Evolutionary conservation across 2,888 invertebrate species (phyloP).

Genomic region (Beris morrisii): DNA sequence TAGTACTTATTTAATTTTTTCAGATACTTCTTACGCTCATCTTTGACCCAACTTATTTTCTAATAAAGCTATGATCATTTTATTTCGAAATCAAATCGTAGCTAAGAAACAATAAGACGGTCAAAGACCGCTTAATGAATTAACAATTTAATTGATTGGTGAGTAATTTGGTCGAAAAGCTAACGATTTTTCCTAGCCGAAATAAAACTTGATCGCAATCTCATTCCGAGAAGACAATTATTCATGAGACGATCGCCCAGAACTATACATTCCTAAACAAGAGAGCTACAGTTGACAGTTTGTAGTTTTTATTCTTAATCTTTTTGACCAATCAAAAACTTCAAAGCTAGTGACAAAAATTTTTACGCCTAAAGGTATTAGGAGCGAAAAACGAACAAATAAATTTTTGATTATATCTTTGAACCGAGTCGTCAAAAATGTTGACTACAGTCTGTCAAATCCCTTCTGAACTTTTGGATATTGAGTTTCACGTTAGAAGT

Average conservation of each 20-base stretch:
- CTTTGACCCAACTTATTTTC: too few species aligned
- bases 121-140: slow-evolving; percentile 13
- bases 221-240: slow-evolving; percentile 13
- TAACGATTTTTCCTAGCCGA: background rate
- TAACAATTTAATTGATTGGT: slow-evolving; percentile 12
- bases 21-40: too few species aligned
- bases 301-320: slow-evolving; percentile 4
- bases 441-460: too few species aligned
- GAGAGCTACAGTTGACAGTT: slow-evolving; percentile 13
- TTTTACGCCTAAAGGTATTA: too few species aligned
- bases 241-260: slow-evolving; percentile 21
- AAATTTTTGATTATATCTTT: too few species aligned
- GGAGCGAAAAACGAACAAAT: too few species aligned
- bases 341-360: background rate
- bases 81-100: too few species aligned
- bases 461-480: too few species aligned
- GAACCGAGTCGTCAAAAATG: too few species aligned
- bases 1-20: too few species aligned
- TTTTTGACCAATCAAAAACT: background rate
- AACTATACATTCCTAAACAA: slow-evolving; percentile 11
- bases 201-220: slow-evolving; percentile 11
- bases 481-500: too few species aligned
- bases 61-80: too few species aligned
- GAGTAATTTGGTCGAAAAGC: slow-evolving; percentile 9
- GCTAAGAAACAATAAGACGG: background rate